Conservation (phyloP, 1,140 invertebrate genomes). For the Solenopsis fugax region DNA sequence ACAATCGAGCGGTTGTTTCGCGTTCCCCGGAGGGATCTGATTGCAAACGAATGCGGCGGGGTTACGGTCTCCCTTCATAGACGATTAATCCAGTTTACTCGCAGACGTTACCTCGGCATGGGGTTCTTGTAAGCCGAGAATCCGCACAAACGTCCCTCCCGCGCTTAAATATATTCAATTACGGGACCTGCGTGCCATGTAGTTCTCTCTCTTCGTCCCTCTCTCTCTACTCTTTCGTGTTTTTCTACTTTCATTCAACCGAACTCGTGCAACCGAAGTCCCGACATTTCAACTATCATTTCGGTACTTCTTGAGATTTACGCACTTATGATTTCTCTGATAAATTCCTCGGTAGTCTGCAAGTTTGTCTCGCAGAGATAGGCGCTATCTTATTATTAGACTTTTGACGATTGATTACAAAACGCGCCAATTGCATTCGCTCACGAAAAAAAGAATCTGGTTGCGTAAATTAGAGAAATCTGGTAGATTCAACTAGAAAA, state of each 20-base stretch:
- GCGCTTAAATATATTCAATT: constrained; percentile 84
- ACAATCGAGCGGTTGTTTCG: constrained; percentile 64
- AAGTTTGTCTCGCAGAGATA: background rate
- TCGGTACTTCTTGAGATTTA: constrained; percentile 20
- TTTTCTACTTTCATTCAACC: background rate
- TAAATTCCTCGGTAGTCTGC: constrained; percentile 17
- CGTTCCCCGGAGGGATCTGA: constrained; percentile 82
- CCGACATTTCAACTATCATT: constrained; percentile 18
- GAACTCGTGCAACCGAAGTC: background rate
- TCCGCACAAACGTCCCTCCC: constrained; percentile 85
- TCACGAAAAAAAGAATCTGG: background rate
- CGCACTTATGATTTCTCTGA: background rate
- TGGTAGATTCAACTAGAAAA: too few species aligned
- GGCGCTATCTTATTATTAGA: background rate
- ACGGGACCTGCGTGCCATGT: constrained; percentile 66
- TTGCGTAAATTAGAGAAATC: too few species aligned
- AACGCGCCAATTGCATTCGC: background rate
- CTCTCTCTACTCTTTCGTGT: background rate
- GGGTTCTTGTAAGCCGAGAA: constrained; percentile 84
- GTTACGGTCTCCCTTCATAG: constrained; percentile 84
- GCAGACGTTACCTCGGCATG: constrained; percentile 80
- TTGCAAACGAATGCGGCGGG: constrained; percentile 80
- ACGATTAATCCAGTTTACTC: constrained; percentile 87
- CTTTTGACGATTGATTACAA: background rate
- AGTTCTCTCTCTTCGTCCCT: background rate